Base-by-base conservation (phyloP, 2,888 invertebrate species). In the Seladonia tumulorum region DNA sequence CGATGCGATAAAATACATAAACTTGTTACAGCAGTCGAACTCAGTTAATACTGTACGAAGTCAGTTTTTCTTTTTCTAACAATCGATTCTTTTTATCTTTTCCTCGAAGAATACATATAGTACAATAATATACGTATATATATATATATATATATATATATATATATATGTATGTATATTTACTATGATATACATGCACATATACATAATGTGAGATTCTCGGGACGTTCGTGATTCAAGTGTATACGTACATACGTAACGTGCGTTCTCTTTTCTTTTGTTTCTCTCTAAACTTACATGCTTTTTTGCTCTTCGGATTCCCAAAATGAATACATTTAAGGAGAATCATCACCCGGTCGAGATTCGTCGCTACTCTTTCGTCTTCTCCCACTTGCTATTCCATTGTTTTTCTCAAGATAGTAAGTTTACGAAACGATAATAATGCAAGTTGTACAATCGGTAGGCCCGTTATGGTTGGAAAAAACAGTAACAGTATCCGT, bases 381-480 rank as follows among this genome's bases (percentile, higher is more conserved):
- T 53, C 22, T n/a, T 53, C 49, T 18, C 49, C 5, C 49, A 22
- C 49, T 22, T 8, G 8, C 2, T 22, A 22, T 53, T 0, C 53
- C 22, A 53, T 53, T 53, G 49, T 53, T n/a, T n/a, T n/a, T n/a
- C n/a, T 53, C 22, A 8, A n/a, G 10, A 75, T 5, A 75, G 68
- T 18, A 79, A 63, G 68, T 78, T 29, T 82, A 85, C 80, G 77
- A 39, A 90, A 85, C 63, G 57, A 81, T 12, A 57, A n/a, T 63
- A 88, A 86, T 74, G 68, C 45, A 88, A 88, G 85, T 89, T 82
- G 79, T 80, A 82, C 75, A 82, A 85, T 90, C 81, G 90, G 87
- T 92, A 93, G 93, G 93, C 91, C 93, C 83, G 88, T 92, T 92
- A 86, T 74, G 76, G 85, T 85, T 84, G 70, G 53, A 85, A 82